A percentile compares a stretch with the other conserved stretches of the same genome.
Conservation (phyloP, 2,113 vertebrate species). For the Oncorhynchus gorbuscha region DNA sequence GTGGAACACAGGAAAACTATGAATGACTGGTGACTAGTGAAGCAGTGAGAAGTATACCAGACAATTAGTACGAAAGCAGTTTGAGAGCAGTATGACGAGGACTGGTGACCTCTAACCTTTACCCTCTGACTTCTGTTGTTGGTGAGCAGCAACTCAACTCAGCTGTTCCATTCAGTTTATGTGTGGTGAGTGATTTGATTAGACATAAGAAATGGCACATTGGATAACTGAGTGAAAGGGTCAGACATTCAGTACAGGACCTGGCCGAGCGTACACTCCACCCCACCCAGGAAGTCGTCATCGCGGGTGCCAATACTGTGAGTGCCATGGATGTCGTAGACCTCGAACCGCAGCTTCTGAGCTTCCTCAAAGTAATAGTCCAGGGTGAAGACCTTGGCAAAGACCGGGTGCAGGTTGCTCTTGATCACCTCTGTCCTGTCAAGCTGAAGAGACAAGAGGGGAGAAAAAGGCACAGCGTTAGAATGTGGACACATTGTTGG, state of each 20-base stretch:
- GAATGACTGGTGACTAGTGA: background rate
- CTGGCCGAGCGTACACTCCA: slow-evolving; percentile 93
- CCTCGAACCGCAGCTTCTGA: slow-evolving; percentile 92
- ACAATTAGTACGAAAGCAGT: background rate
- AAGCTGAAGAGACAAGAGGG: slow-evolving; percentile 70
- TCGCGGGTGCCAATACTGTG: slow-evolving; percentile 82
- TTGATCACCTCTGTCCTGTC: slow-evolving; percentile 92
- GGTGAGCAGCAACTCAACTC: no score
- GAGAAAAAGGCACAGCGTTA: background rate
- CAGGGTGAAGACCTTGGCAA: slow-evolving; percentile 88
- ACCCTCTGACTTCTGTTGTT: no score
- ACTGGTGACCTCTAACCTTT: background rate
- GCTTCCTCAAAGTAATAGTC: slow-evolving; percentile 96
- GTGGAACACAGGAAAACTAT: slow-evolving; percentile 43
- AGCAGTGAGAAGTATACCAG: background rate
- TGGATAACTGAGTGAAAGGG: background rate
- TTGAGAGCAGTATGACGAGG: background rate
- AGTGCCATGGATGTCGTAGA: slow-evolving; percentile 89
- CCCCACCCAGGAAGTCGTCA: slow-evolving; percentile 90
- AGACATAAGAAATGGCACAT: no score
- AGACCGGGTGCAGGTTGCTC: slow-evolving; percentile 91
- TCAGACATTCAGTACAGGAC: slow-evolving; percentile 58
- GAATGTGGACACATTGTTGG: no score
- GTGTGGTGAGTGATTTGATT: no score
- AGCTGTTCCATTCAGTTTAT: no score